phyloP scores from a whole-genome alignment of 1,140 invertebrate species.

The Macrobrachium rosenbergii region DNA sequence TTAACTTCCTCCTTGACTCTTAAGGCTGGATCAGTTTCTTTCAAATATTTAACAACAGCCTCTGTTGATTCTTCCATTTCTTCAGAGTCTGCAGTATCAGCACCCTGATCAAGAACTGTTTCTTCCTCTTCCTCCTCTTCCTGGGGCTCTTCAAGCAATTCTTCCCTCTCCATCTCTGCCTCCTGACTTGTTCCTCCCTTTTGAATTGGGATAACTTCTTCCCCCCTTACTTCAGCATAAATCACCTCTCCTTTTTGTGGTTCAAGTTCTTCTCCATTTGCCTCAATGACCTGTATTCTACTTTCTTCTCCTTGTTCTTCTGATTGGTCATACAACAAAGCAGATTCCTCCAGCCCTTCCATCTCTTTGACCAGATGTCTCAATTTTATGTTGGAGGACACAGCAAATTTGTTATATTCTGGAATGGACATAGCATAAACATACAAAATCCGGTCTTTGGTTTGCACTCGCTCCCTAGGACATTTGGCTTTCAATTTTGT shows the following conservation, averaged over 20 bases:
- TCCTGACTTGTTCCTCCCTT: not conserved
- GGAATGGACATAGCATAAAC: slow-evolving; percentile 66
- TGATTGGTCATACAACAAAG: not conserved
- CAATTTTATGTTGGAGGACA: slow-evolving; percentile 64
- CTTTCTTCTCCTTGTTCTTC: slow-evolving; percentile 39
- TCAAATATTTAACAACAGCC: too few species aligned
- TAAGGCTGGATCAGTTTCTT: too few species aligned
- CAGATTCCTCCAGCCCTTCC: slow-evolving; percentile 56
- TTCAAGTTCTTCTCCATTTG: not conserved
- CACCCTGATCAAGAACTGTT: not conserved
- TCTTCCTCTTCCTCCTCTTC: not conserved
- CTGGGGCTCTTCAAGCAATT: not conserved
- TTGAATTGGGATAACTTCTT: not conserved
- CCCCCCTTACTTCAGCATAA: not conserved
- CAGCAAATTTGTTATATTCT: slow-evolving; percentile 65
- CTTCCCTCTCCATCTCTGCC: not conserved
- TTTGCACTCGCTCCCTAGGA: slow-evolving; percentile 64
- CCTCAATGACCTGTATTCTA: not conserved
- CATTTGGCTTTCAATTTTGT: slow-evolving; percentile 65
- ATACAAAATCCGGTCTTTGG: slow-evolving; percentile 66
- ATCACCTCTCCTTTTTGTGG: not conserved
- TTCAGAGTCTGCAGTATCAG: too few species aligned
- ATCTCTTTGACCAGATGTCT: slow-evolving; percentile 63
- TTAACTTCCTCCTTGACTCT: too few species aligned
- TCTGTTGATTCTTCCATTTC: too few species aligned